phyloP scores from a whole-genome alignment of 2,113 vertebrate species.

The Aphyosemion australe region DNA sequence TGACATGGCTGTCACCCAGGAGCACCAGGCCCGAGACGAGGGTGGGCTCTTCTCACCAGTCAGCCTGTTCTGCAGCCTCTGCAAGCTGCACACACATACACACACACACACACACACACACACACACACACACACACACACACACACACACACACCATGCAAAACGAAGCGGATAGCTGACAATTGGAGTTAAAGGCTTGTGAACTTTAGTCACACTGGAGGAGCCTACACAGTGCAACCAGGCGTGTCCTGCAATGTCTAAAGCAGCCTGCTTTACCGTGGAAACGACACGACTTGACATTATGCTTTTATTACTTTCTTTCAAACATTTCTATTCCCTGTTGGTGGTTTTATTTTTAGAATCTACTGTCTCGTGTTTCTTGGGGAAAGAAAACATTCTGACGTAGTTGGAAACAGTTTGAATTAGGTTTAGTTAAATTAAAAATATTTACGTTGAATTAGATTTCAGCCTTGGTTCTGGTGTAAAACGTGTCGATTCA shows the following conservation, averaged over 20 bases:
- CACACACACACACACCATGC: constrained; percentile 27
- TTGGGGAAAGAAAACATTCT: constrained; percentile 21
- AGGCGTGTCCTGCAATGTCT: constrained; percentile 39
- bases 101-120: constrained; percentile 3
- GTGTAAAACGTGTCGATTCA: constrained; percentile 6
- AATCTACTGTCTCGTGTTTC: constrained; percentile 10
- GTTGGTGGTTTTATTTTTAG: constrained; percentile 9
- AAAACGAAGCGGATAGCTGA: constrained; percentile 76
- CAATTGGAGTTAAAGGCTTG: constrained; percentile 72
- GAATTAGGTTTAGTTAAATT: constrained; percentile 44
- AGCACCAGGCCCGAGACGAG: constrained; percentile 50
- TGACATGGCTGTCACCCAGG: constrained; percentile 71
- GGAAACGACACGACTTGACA: constrained; percentile 49
- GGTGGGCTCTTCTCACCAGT: constrained; percentile 62
- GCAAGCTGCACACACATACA: constrained; percentile 38
- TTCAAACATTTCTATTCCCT: constrained; percentile 39
- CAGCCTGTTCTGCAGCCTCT: constrained; percentile 36
- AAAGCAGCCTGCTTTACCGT: constrained; percentile 36
- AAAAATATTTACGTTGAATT: constrained; percentile 29
- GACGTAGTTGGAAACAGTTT: constrained; percentile 42
- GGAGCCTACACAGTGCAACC: constrained; percentile 52
- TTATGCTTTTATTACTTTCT: constrained; percentile 44
- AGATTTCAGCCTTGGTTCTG: no score
- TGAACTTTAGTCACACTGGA: constrained; percentile 49
- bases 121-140: no score